phyloP scores from a whole-genome alignment of 2,113 vertebrate genomes.

The Limanda limanda region DNA sequence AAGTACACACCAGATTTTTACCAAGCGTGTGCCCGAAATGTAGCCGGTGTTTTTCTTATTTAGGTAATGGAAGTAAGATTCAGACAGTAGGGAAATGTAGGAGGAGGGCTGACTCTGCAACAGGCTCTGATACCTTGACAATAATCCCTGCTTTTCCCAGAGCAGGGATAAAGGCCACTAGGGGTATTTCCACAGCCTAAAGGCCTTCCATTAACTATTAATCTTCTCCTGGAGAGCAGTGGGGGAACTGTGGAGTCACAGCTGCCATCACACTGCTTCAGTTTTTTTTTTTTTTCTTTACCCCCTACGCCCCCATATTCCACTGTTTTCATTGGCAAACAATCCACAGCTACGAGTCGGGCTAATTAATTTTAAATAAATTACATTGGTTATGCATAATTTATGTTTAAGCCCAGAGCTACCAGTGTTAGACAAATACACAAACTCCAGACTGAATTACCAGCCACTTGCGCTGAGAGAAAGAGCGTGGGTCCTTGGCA shows the following conservation, averaged over 20 bases:
- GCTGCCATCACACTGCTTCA: constrained; percentile 64
- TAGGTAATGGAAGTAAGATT: constrained; percentile 63
- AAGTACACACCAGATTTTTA: constrained; percentile 47
- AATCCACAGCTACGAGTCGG: constrained; percentile 54
- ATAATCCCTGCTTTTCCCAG: constrained; percentile 73
- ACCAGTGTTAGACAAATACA: constrained; percentile 83
- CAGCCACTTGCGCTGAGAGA: constrained; percentile 69
- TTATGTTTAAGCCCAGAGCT: constrained; percentile 79
- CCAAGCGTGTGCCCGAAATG: constrained; percentile 37
- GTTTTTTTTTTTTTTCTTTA: background rate
- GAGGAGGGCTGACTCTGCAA: constrained; percentile 51
- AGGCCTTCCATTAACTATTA: constrained; percentile 82
- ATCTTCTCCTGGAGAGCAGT: constrained; percentile 75
- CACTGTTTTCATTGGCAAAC: constrained; percentile 78
- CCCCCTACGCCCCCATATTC: constrained; percentile 31
- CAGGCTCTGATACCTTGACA: constrained; percentile 67
- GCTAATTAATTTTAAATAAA: constrained; percentile 85
- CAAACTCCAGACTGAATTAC: constrained; percentile 78
- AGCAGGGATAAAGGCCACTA: constrained; percentile 65
- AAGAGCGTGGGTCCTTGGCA: constrained; percentile 54
- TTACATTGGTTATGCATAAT: constrained; percentile 82
- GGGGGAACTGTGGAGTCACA: constrained; percentile 73
- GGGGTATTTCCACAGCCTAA: constrained; percentile 77
- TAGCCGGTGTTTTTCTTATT: constrained; percentile 42
- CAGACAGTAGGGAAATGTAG: constrained; percentile 50